Evolutionary conservation across 2,888 invertebrate genomes (phyloP), one percentile per base, ranked within the genome.

Genomic region (Polydrusus pterygomalis): DNA sequence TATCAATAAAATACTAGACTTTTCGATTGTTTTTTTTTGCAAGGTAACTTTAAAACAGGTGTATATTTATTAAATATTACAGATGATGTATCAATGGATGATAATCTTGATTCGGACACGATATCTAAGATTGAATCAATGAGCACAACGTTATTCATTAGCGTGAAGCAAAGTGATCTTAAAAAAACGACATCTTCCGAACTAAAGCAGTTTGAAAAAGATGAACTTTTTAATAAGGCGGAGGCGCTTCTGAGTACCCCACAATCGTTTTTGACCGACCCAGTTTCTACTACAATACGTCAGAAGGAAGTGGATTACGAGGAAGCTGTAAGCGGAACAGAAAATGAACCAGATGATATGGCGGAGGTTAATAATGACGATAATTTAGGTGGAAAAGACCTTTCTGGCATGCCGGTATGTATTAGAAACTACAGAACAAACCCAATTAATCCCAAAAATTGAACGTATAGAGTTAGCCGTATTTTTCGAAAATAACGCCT

Each of bases 151-250:
- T 38, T 60, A 2, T 77, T 74, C 38, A 65, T 74, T 18, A 77
- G 56, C 18, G 45, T 70, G 8, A 49, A 74, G 49, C 60, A 69
- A 34, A 45, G 30, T 2, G 25, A 67, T 54, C 15, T 58, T 11
- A 67, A 63, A 45, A 63, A 58, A 49, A 64, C 74, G 1, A 72
- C 73, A 9, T 25, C 51, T 5, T 40, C 58, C 30, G 74, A 75
- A 56, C 15, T 74, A 5, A 64, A 34, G 15, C 43, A 47, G 10
- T 38, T 45, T 17, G 67, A 78, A 30, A 75, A 76, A 40, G 60
- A 73, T 11, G 47, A 70, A 11, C 30, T 78, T n/a, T 76, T 78
- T 62, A 43, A 51, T 47, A 69, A 30, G 40, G 78, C 68, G 1
- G 76, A 76, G 11, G 49, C 73, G 47, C 51, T 76, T n/a, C 18